Conservation (phyloP, 1,140 invertebrate species). For the Ericerus pela region DNA sequence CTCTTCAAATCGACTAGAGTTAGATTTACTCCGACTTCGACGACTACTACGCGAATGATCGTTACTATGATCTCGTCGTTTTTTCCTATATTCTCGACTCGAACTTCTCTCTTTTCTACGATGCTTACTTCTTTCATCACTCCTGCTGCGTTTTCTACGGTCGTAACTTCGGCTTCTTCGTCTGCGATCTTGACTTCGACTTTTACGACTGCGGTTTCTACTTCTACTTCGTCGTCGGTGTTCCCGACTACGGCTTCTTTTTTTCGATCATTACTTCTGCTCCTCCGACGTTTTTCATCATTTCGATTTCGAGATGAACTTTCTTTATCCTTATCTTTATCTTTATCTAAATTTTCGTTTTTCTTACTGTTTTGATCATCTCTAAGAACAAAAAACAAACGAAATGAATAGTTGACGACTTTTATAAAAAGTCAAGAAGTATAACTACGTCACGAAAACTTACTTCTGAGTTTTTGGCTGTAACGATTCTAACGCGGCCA, state of each 20-base stretch:
- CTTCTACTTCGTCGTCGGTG: conserved; percentile 25
- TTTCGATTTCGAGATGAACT: conserved; percentile 27
- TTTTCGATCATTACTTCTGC: conserved; percentile 25
- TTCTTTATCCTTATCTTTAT: conserved; percentile 24
- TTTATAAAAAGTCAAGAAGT: background rate
- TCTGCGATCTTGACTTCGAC: conserved; percentile 25
- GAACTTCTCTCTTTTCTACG: conserved; percentile 28
- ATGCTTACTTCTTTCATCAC: conserved; percentile 25
- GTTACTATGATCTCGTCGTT: conserved; percentile 16
- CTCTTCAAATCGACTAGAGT: no score
- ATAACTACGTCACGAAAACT: background rate
- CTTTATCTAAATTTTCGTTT: background rate
- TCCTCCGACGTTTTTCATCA: conserved; percentile 25
- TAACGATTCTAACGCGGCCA: conserved; percentile 78
- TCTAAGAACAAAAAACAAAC: background rate
- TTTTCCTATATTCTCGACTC: conserved; percentile 23
- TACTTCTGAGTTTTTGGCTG: conserved; percentile 42
- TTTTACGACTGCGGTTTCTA: conserved; percentile 26
- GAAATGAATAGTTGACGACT: background rate
- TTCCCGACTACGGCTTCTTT: conserved; percentile 22
- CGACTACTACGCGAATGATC: background rate
- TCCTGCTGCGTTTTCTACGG: conserved; percentile 29
- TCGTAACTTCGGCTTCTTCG: conserved; percentile 23
- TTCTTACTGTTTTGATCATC: background rate
- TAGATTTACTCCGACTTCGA: background rate